Conservation (phyloP, 2,113 vertebrate genomes). For the Macrotus californicus region DNA sequence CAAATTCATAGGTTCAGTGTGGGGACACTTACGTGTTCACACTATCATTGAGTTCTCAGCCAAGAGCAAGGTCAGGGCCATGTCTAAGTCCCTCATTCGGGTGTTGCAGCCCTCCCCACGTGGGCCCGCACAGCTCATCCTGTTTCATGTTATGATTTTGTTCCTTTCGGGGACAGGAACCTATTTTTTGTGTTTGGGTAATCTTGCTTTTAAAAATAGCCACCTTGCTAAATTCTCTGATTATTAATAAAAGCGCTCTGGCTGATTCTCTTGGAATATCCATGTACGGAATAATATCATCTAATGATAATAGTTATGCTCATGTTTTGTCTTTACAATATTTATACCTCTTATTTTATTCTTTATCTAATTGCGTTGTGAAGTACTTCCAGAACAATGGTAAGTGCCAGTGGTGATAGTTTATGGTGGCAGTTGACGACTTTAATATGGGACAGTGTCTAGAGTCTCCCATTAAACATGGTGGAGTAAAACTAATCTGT, state of each 20-base stretch:
- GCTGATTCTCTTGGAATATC: not conserved
- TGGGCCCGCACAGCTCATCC: not conserved
- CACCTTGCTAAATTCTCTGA: not conserved
- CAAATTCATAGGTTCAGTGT: not conserved
- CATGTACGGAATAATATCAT: not conserved
- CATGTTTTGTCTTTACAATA: not conserved
- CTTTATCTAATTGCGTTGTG: not conserved
- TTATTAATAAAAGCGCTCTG: not conserved
- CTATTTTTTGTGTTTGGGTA: not conserved
- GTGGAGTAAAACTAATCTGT: not conserved
- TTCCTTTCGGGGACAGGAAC: not conserved
- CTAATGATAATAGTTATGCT: not conserved
- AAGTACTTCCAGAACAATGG: not conserved
- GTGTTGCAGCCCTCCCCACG: not conserved
- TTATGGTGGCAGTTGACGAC: not conserved
- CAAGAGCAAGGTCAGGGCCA: not conserved
- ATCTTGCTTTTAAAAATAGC: slow-evolving; percentile 23
- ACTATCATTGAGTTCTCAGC: not conserved
- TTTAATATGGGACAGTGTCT: not conserved
- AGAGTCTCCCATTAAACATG: not conserved
- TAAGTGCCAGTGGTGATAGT: not conserved
- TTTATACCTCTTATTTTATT: not conserved
- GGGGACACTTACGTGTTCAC: not conserved
- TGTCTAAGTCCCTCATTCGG: not conserved
- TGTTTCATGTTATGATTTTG: not conserved